Conservation (phyloP, 2,888 invertebrate species). For the Lasioglossum morio region DNA sequence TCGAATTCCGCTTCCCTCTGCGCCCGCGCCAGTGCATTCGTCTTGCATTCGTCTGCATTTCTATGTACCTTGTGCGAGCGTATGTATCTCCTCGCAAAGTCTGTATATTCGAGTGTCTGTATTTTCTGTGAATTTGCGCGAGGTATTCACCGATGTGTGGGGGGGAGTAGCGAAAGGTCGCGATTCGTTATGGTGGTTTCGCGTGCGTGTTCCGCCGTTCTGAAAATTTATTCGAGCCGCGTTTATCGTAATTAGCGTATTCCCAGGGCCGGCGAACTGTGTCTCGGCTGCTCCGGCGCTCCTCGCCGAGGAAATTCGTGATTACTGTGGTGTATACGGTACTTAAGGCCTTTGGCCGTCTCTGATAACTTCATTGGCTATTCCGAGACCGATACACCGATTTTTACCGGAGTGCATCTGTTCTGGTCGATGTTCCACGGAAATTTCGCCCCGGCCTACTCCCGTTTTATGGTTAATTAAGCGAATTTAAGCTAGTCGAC, state of each 20-base stretch:
- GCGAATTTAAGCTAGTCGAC: not conserved
- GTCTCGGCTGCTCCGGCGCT: not conserved
- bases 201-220: slow-evolving; percentile 18
- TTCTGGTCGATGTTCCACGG: not conserved
- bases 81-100: not conserved
- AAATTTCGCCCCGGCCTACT: not conserved
- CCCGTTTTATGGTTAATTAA: slow-evolving; percentile 1
- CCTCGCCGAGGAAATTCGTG: slow-evolving; percentile 1
- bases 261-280: not conserved
- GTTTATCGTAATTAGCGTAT: slow-evolving; percentile 36
- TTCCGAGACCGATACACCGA: not conserved
- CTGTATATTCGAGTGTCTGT: too few species aligned
- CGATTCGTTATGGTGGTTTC: slow-evolving; percentile 16
- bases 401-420: not conserved
- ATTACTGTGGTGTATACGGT: not conserved
- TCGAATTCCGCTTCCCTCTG: slow-evolving; percentile 33
- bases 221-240: slow-evolving; percentile 38
- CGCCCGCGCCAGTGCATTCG: not conserved
- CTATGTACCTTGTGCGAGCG: not conserved
- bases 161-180: not conserved
- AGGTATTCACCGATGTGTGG: too few species aligned
- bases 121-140: not conserved
- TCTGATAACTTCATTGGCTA: not conserved
- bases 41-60: not conserved
- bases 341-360: not conserved